phyloP scores from a whole-genome alignment of 2,797 vertebrate species.

The Euthynnus affinis region DNA sequence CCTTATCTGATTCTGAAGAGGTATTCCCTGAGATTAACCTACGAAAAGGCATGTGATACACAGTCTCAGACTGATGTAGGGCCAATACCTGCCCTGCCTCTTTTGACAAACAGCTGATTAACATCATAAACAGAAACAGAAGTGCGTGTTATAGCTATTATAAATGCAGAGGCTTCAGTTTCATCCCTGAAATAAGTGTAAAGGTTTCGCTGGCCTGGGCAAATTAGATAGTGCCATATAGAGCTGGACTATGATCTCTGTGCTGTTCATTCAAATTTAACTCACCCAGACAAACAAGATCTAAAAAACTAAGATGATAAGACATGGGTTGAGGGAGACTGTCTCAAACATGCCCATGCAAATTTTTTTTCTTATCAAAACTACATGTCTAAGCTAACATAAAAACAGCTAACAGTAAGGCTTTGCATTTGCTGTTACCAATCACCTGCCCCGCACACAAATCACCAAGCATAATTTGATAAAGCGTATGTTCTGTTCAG shows the following conservation, averaged over 20 bases:
- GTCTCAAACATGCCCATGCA: background rate
- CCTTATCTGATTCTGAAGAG: constrained; percentile 2
- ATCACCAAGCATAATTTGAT: background rate
- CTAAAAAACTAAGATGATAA: no score
- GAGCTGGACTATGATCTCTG: background rate
- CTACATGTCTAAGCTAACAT: background rate
- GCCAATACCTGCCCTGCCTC: background rate
- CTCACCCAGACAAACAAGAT: background rate
- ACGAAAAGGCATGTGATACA: constrained; percentile 11
- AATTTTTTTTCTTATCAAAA: background rate
- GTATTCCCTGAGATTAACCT: background rate
- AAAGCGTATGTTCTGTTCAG: background rate
- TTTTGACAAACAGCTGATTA: background rate
- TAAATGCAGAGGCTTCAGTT: background rate
- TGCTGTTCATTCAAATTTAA: background rate
- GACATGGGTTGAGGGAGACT: background rate
- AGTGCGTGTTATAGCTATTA: no score
- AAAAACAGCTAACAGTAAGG: background rate
- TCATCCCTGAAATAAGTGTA: constrained; percentile 1
- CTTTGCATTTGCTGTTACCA: background rate
- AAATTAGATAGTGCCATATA: background rate
- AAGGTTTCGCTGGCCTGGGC: constrained; percentile 6
- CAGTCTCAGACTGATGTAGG: background rate
- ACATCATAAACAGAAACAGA: background rate
- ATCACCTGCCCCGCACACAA: background rate